A percentile compares a stretch with the other conserved stretches of the same genome.
These are phyloP conservation scores for Agrochola lychnidis DNA, from an alignment of 2,888 invertebrate genomes.

Conservation along the genomic window DNA sequence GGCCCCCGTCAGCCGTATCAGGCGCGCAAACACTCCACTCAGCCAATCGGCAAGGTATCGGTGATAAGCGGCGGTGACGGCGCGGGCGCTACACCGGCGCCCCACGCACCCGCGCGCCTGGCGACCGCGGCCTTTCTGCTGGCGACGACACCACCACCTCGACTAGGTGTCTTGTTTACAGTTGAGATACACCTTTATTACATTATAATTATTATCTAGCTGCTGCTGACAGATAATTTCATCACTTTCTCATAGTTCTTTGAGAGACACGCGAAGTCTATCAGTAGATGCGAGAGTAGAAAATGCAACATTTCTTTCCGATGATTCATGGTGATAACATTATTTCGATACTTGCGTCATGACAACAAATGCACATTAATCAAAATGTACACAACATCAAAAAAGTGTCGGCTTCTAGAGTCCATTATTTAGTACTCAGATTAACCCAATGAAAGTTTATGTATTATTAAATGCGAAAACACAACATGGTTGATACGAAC, in stretches of 20 bases:
- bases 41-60: slow-evolving; percentile 85
- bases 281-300: slow-evolving; percentile 1
- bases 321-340: slow-evolving; percentile 38
- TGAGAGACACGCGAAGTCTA: slow-evolving; percentile 1
- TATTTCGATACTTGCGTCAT: slow-evolving; percentile 16
- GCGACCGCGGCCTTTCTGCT: slow-evolving; percentile 79
- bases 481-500: slow-evolving; percentile 46
- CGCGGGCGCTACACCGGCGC: slow-evolving; percentile 65
- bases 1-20: slow-evolving; percentile 84
- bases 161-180: slow-evolving; percentile 83
- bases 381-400: not conserved
- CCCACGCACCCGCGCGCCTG: slow-evolving; percentile 60
- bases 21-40: slow-evolving; percentile 88
- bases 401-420: not conserved
- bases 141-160: slow-evolving; percentile 77
- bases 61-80: slow-evolving; percentile 78
- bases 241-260: slow-evolving; percentile 70
- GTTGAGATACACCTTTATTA: slow-evolving; percentile 88
- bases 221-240: slow-evolving; percentile 79
- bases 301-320: slow-evolving; percentile 17
- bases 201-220: slow-evolving; percentile 84
- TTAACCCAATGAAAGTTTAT: slow-evolving; percentile 6
- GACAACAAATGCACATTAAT: not conserved
- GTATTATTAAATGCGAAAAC: slow-evolving; percentile 41
- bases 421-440: not conserved